A percentile compares a stretch with the other conserved stretches of the same genome.
phyloP scores from a whole-genome alignment of 2,797 vertebrate species.

The Octomys mimax region DNA sequence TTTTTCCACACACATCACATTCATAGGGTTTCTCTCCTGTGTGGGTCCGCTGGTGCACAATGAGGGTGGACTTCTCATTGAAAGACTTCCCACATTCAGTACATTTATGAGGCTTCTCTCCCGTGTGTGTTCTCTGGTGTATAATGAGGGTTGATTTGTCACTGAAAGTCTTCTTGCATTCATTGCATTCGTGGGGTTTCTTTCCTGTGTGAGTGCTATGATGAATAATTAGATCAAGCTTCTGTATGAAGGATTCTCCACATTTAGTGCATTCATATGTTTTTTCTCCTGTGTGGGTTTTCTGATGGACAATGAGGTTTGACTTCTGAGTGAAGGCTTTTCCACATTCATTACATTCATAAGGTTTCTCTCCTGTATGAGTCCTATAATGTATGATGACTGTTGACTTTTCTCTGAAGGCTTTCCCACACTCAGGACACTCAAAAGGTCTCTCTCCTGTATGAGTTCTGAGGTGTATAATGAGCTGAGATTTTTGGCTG shows the following conservation, averaged over 20 bases:
- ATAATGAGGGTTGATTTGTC: slow-evolving; percentile 82
- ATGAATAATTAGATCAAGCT: slow-evolving; percentile 82
- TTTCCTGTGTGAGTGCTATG: slow-evolving; percentile 84
- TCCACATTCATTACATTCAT: slow-evolving; percentile 83
- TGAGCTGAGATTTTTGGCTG: slow-evolving; percentile 86
- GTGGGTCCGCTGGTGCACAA: slow-evolving; percentile 82
- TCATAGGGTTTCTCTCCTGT: slow-evolving; percentile 84
- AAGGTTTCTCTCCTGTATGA: slow-evolving; percentile 82
- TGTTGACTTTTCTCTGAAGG: slow-evolving; percentile 84
- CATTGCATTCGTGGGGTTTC: slow-evolving; percentile 81
- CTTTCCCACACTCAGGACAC: slow-evolving; percentile 86
- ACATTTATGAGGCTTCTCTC: slow-evolving; percentile 86
- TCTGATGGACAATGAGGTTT: slow-evolving; percentile 83
- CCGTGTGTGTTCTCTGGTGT: slow-evolving; percentile 85
- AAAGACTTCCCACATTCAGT: slow-evolving; percentile 83
- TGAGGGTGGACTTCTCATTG: slow-evolving; percentile 83
- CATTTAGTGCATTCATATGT: slow-evolving; percentile 82
- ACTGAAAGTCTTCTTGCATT: slow-evolving; percentile 85
- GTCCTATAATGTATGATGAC: slow-evolving; percentile 83
- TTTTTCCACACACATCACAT: slow-evolving; percentile 85
- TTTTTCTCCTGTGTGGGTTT: slow-evolving; percentile 83
- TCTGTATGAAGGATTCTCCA: slow-evolving; percentile 81
- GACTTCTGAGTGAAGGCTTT: slow-evolving; percentile 84
- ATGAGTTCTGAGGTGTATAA: slow-evolving; percentile 85
- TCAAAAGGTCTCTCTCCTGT: slow-evolving; percentile 85